These are phyloP conservation scores for Buphagus erythrorhynchus DNA, from an alignment of 2,797 vertebrate species.

Conservation along the genomic window DNA sequence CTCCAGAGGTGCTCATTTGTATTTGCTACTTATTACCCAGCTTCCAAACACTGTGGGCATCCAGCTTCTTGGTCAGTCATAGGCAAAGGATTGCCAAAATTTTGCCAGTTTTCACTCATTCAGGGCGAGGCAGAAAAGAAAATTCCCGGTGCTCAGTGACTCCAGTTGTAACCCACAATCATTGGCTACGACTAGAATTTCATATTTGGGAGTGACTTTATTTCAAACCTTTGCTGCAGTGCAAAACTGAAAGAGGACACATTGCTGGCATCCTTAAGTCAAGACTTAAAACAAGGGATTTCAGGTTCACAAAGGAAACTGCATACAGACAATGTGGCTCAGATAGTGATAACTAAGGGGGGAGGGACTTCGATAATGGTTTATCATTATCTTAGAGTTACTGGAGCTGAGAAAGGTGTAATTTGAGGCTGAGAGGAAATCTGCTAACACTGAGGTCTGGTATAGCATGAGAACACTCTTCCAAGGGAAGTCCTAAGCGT, in stretches of 20 bases:
- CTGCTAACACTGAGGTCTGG: slow-evolving; percentile 44
- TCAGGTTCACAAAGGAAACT: slow-evolving; percentile 1
- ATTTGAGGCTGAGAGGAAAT: neutral
- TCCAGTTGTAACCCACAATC: neutral
- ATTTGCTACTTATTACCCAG: neutral
- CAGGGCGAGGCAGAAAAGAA: neutral
- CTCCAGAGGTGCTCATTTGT: neutral
- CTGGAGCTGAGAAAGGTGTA: neutral
- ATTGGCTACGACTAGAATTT: neutral
- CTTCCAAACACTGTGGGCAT: neutral
- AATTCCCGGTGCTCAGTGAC: neutral
- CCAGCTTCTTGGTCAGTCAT: neutral
- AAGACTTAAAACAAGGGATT: slow-evolving; percentile 49
- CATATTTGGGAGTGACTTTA: neutral
- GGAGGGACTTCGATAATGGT: neutral
- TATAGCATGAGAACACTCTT: slow-evolving; percentile 40
- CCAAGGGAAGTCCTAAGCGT: slow-evolving; percentile 4
- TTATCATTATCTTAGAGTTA: neutral
- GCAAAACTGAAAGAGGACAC: slow-evolving; percentile 20
- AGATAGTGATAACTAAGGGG: slow-evolving; percentile 49
- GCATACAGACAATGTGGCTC: neutral
- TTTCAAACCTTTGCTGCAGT: slow-evolving; percentile 58
- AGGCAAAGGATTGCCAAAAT: neutral
- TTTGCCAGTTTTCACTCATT: neutral
- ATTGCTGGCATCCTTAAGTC: slow-evolving; percentile 71